These are phyloP conservation scores for Elmis aenea DNA, from an alignment of 2,888 invertebrate genomes.

Conservation along the genomic window DNA sequence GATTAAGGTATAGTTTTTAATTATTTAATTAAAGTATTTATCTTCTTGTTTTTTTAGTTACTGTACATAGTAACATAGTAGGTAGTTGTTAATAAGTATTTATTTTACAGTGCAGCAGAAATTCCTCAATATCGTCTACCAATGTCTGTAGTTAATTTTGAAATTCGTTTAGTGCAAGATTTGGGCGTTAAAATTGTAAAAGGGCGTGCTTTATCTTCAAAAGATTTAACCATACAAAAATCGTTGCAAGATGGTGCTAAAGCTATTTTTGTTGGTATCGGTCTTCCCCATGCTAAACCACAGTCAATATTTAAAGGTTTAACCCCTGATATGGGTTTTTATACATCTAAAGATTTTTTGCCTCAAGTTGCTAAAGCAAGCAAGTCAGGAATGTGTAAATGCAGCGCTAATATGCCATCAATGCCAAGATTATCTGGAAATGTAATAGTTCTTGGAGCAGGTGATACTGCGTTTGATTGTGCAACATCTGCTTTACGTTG, in stretches of 20 bases:
- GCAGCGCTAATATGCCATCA: slow-evolving; percentile 52
- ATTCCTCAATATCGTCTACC: slow-evolving; percentile 97
- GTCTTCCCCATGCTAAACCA: slow-evolving; percentile 84
- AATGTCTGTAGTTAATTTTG: slow-evolving; percentile 86
- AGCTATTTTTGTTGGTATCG: slow-evolving; percentile 82
- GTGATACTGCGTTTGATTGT: slow-evolving; percentile 99
- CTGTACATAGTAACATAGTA: slow-evolving; percentile 2
- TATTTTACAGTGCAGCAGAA: slow-evolving; percentile 75
- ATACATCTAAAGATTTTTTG: slow-evolving; percentile 90
- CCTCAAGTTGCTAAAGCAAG: slow-evolving; percentile 84
- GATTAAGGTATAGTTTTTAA: slow-evolving; percentile 71
- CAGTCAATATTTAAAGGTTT: slow-evolving; percentile 73
- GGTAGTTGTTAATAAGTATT: not conserved
- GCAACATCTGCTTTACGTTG: slow-evolving; percentile 95
- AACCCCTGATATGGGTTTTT: slow-evolving; percentile 79
- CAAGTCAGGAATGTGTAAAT: slow-evolving; percentile 83
- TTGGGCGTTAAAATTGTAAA: slow-evolving; percentile 85
- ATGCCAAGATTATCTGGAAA: slow-evolving; percentile 76
- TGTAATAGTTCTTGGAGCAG: slow-evolving; percentile 91
- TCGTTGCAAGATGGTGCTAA: slow-evolving; percentile 65
- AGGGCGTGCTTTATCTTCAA: slow-evolving; percentile 63
- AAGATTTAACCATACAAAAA: slow-evolving; percentile 71
- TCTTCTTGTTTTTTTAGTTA: not conserved
- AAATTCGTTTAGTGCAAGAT: slow-evolving; percentile 85
- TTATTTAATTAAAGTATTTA: too few species aligned